Evolutionary conservation across 2,888 invertebrate genomes (phyloP), one percentile per base, ranked within the genome.

Genomic region (Epinotia bilunana): DNA sequence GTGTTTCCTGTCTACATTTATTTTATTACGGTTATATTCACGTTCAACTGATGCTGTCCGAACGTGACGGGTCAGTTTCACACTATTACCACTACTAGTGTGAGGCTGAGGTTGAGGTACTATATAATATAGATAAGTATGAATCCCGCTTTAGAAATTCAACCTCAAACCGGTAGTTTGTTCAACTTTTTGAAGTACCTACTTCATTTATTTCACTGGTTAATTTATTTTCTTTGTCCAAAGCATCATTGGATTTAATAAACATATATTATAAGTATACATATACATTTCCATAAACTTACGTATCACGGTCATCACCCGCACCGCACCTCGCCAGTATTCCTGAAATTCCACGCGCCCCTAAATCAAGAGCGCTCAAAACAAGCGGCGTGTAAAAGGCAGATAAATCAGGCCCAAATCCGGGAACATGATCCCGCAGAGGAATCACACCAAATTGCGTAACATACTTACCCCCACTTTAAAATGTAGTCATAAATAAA

Each of bases 401-500:
- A 75, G 72, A 75, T 75, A 75, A 75, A 75, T 75, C 75, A 82
- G 83, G 80, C 80, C 77, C 76, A 70, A 75, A 65, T 81, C 83
- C 82, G 82, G 80, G 78, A 77, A 76, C 76, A 76, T 73, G 76
- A 76, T 74, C 75, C 77, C 82, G 77, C 81, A 81, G 79, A 84
- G 87, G 85, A 87, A 89, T 89, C 88, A 87, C 86, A 84, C 80
- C 82, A 81, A 88, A 91, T 91, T 89, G 89, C 90, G 88, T 88
- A 88, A 90, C 90, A 89, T 85, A 88, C 88, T 88, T 83, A 81
- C 88, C 89, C 90, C 82, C 87, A 87, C 83, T 93, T 93, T 93
- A 93, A 92, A 93, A 93, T 92, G 89, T 90, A 92, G 91, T 89
- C 90, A 91, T 93, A 93, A 93, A 93, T 93, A 92, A 92, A 92